Conservation (phyloP, 2,888 invertebrate species). For the Drosophila tripunctata region DNA sequence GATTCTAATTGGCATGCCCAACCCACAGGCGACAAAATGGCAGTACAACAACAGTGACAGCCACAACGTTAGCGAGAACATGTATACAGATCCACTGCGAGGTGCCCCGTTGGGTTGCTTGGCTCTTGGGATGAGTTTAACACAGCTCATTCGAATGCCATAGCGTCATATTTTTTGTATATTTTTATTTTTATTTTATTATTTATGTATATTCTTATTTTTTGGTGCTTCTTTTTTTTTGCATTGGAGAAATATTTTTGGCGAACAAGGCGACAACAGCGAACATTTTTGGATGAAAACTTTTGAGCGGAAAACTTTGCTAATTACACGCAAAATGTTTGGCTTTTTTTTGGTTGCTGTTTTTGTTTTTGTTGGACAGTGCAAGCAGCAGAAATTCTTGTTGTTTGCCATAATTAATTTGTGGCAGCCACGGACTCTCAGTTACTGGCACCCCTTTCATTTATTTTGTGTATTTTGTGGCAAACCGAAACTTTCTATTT, state of each 20-base stretch:
- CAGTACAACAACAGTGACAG: conserved; percentile 15
- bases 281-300: conserved; percentile 53
- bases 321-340: conserved; percentile 74
- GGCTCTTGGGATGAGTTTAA: conserved; percentile 22
- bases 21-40: conserved; percentile 14
- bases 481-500: neutral
- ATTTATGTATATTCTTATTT: too few relatives aligned
- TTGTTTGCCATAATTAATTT: conserved; percentile 71
- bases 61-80: neutral
- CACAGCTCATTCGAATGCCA: conserved; percentile 22
- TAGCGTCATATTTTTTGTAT: conserved; percentile 40
- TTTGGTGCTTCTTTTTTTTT: conserved; percentile 16
- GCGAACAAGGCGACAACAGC: conserved; percentile 54
- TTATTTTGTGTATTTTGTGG: neutral
- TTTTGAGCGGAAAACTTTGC: conserved; percentile 75
- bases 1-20: conserved; percentile 27
- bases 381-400: conserved; percentile 33
- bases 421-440: conserved; percentile 16
- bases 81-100: conserved; percentile 16
- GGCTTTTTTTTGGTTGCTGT: conserved; percentile 38
- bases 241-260: conserved; percentile 60
- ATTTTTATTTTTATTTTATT: conserved; percentile 10
- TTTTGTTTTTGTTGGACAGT: too few relatives aligned
- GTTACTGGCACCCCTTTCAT: neutral
- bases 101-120: conserved; percentile 18